Evolutionary conservation across 2,113 vertebrate genomes (phyloP).

Genomic region (Regulus satrapa): DNA sequence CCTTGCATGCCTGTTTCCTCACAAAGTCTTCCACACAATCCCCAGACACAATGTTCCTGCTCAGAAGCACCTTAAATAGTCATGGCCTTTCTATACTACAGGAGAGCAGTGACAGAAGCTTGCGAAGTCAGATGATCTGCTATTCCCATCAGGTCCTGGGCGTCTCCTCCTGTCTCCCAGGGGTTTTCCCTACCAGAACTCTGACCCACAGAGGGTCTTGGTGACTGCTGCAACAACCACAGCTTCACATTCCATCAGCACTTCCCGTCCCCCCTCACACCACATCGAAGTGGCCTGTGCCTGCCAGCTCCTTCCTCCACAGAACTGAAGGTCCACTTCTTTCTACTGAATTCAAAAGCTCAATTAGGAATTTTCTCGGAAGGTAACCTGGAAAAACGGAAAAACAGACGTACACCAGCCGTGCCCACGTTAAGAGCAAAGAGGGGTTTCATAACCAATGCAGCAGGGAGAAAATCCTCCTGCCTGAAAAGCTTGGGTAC

Average conservation of each 20-base stretch:
- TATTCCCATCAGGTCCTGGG: not conserved
- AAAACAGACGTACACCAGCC: not conserved
- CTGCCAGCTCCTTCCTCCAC: not conserved
- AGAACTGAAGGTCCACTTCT: not conserved
- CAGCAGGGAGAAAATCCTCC: not conserved
- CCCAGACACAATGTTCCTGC: not conserved
- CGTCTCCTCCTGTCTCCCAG: not conserved
- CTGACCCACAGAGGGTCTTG: not conserved
- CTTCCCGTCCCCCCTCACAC: not conserved
- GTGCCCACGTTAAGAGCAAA: not conserved
- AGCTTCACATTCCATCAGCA: not conserved
- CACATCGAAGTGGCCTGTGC: accelerated
- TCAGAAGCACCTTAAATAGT: not conserved
- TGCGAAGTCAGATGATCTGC: not conserved
- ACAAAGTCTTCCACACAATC: not conserved
- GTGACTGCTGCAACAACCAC: not conserved
- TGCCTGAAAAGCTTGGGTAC: not conserved
- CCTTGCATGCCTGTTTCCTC: not conserved
- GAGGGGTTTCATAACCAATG: not conserved
- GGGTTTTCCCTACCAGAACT: not conserved
- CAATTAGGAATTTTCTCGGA: not conserved
- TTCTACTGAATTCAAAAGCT: not conserved
- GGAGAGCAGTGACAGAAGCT: not conserved
- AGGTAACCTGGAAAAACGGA: not conserved
- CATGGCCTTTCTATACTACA: not conserved